phyloP scores from a whole-genome alignment of 2,113 vertebrate species.

The Chunga burmeisteri region DNA sequence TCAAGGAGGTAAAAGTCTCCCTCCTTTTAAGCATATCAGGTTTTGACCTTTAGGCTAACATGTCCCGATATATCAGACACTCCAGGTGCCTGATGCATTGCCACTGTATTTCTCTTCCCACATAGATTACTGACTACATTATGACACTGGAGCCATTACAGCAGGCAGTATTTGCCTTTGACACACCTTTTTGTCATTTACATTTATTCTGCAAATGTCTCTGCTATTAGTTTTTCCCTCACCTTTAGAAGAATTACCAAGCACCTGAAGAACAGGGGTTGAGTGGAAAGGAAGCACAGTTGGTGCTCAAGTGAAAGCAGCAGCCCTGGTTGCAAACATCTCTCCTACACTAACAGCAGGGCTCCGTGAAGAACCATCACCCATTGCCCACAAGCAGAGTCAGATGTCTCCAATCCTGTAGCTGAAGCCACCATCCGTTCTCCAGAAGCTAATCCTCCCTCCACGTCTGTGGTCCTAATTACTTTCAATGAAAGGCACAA shows the following conservation, averaged over 20 bases:
- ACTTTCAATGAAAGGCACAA: background rate
- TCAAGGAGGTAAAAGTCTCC: background rate
- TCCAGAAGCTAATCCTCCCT: background rate
- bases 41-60: background rate
- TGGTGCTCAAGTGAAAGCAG: background rate
- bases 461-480: fast-evolving
- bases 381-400: background rate
- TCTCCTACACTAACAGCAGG: fast-evolving
- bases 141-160: background rate
- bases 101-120: background rate
- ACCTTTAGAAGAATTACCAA: background rate
- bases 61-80: fast-evolving
- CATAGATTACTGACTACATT: background rate
- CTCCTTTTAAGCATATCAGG: background rate
- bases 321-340: background rate
- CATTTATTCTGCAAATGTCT: background rate
- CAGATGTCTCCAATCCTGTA: background rate
- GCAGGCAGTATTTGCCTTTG: background rate
- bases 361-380: too few relatives aligned
- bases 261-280: background rate
- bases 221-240: background rate
- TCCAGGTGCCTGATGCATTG: background rate
- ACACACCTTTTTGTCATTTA: background rate
- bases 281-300: background rate
- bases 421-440: background rate